Percentiles rank a stretch among this genome's conserved stretches.
Conservation (phyloP, 2,888 invertebrate genomes). For the Nysson spinosus region DNA sequence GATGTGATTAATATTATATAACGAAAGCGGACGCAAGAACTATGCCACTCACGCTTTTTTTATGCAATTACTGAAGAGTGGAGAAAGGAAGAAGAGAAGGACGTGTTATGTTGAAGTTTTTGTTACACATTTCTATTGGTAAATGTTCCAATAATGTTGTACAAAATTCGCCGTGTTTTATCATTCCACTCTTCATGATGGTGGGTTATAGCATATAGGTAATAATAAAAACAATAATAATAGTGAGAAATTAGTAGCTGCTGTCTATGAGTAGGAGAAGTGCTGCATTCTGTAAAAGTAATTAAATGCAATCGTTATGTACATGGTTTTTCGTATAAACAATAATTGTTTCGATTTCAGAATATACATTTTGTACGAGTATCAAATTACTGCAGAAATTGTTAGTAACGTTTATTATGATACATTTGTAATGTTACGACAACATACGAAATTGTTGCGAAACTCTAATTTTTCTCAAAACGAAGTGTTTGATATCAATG, state of each 20-base stretch:
- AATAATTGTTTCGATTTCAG: constrained; percentile 26
- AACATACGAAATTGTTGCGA: constrained; percentile 22
- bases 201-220: constrained; percentile 55
- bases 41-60: constrained; percentile 54
- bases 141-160: constrained; percentile 53
- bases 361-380: constrained; percentile 37
- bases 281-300: constrained; percentile 62
- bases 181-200: constrained; percentile 59
- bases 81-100: constrained; percentile 37
- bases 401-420: background rate
- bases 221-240: constrained; percentile 58
- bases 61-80: constrained; percentile 56
- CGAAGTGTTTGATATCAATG: constrained; percentile 4
- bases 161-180: constrained; percentile 57
- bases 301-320: constrained; percentile 48
- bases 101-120: constrained; percentile 37
- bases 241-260: constrained; percentile 57
- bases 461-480: constrained; percentile 28
- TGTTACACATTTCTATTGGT: constrained; percentile 42
- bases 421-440: constrained; percentile 7
- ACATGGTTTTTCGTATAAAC: constrained; percentile 16
- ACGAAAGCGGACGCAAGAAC: constrained; percentile 33
- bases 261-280: constrained; percentile 52
- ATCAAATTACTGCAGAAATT: constrained; percentile 18
- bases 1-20: constrained; percentile 22